phyloP scores from a whole-genome alignment of 2,113 vertebrate genomes.

The Pogona vitticeps region DNA sequence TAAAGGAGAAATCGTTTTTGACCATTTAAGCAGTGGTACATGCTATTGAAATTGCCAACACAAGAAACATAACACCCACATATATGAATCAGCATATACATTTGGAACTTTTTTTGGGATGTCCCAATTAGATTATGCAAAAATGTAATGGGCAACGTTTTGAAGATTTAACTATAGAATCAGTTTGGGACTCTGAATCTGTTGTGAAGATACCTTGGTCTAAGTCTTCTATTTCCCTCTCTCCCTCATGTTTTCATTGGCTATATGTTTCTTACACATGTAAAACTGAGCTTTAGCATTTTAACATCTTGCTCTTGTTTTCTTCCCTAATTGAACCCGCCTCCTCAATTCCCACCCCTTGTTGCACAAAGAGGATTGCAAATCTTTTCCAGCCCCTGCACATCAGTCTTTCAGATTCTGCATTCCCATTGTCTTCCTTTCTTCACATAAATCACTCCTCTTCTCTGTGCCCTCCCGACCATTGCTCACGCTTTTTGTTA shows the following conservation, averaged over 20 bases:
- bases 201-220: not conserved
- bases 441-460: constrained; percentile 27
- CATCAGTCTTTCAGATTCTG: constrained; percentile 7
- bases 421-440: not conserved
- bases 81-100: not conserved
- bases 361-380: constrained; percentile 26
- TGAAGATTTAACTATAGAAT: not conserved
- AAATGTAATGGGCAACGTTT: not conserved
- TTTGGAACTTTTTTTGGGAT: not conserved
- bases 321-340: constrained; percentile 21
- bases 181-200: not conserved
- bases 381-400: constrained; percentile 26
- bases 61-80: constrained; percentile 2
- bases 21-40: not conserved
- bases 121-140: not conserved
- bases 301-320: not conserved
- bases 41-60: not conserved
- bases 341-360: constrained; percentile 8
- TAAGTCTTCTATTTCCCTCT: not conserved
- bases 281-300: not conserved
- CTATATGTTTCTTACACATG: not conserved
- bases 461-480: constrained; percentile 12
- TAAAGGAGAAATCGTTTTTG: constrained; percentile 2
- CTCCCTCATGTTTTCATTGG: not conserved
- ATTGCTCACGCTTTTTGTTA: constrained; percentile 39